phyloP scores from a whole-genome alignment of 2,888 invertebrate genomes.

The Pristionchus exspectatus region DNA sequence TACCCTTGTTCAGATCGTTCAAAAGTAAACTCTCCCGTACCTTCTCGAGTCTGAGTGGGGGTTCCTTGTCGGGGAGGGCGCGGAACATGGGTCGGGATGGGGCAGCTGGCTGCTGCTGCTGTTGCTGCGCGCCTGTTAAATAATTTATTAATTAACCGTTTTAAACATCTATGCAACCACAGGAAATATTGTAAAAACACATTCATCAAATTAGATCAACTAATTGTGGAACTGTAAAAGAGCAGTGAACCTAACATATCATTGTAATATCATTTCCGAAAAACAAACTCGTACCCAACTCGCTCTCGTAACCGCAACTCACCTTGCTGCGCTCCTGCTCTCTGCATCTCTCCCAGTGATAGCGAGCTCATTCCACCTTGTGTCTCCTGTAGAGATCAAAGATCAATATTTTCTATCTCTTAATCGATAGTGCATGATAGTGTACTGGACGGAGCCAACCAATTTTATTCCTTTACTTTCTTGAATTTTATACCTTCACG shows the following conservation, averaged over 20 bases:
- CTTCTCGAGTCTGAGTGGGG: constrained; percentile 53
- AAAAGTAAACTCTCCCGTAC: background rate
- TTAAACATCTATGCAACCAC: no score
- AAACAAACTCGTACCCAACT: background rate
- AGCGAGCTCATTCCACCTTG: constrained; percentile 23
- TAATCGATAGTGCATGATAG: background rate
- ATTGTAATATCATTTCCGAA: background rate
- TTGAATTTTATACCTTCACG: background rate
- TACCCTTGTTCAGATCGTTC: no score
- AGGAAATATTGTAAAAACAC: no score
- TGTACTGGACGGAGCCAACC: background rate
- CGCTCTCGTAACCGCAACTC: background rate
- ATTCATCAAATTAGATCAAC: no score
- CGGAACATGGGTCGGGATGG: constrained; percentile 64
- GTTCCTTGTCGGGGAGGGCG: constrained; percentile 68
- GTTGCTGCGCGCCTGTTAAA: constrained; percentile 36
- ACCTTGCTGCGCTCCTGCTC: constrained; percentile 2
- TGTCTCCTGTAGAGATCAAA: background rate
- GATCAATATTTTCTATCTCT: background rate
- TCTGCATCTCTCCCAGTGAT: constrained; percentile 8
- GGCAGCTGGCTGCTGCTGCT: constrained; percentile 4
- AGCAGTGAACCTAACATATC: no score
- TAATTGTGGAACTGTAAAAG: no score
- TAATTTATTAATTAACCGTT: no score
- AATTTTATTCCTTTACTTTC: background rate